These are phyloP conservation scores for Ciconia boyciana DNA, from an alignment of 2,113 vertebrate genomes.

Conservation along the genomic window DNA sequence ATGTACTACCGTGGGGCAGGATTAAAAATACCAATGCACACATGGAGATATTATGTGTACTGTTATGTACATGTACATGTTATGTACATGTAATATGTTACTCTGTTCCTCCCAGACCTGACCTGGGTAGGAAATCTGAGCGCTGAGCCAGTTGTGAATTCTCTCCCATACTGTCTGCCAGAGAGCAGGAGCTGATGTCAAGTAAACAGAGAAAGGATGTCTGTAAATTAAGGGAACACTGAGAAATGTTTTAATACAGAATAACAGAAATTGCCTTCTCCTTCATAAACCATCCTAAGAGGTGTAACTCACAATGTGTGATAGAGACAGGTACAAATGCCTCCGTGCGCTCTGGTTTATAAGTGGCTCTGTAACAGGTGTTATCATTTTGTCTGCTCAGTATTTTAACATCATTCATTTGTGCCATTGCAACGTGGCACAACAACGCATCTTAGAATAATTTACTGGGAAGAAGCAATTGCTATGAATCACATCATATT, in stretches of 20 bases:
- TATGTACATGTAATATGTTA: too few relatives aligned
- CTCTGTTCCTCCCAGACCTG: background rate
- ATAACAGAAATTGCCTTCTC: conserved; percentile 59
- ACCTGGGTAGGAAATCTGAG: background rate
- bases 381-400: conserved; percentile 59
- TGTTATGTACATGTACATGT: too few relatives aligned
- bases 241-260: conserved; percentile 58
- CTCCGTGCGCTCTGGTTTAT: background rate
- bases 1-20: background rate
- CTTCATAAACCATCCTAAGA: conserved; percentile 57
- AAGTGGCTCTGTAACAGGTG: conserved; percentile 62
- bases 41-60: background rate
- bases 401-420: conserved; percentile 69
- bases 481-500: conserved; percentile 60
- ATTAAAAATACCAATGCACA: background rate
- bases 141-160: background rate
- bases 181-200: conserved; percentile 26
- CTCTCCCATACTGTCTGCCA: background rate
- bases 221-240: conserved; percentile 36
- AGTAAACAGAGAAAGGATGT: background rate
- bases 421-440: conserved; percentile 41
- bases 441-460: conserved; percentile 51
- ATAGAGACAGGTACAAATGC: conserved; percentile 65
- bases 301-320: conserved; percentile 26
- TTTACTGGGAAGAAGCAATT: conserved; percentile 59